Conservation (phyloP, 2,797 vertebrate genomes). For the Brachyalestes nurse region DNA sequence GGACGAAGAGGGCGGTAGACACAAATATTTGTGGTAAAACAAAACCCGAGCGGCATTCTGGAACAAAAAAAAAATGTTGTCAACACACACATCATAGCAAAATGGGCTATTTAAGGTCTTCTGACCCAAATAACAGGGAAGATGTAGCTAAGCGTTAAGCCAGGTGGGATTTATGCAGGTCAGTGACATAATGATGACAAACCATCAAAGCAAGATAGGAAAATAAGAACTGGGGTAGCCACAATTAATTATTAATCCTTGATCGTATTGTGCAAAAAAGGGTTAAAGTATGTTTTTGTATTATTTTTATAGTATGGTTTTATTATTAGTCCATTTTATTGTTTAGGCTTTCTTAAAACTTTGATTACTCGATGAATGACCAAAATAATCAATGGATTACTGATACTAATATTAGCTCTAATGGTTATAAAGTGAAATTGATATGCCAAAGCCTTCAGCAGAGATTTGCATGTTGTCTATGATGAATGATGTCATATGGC, state of each 20-base stretch:
- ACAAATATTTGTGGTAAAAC: conserved; percentile 46
- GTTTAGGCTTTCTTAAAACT: background rate
- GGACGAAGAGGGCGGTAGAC: conserved; percentile 60
- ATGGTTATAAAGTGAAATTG: background rate
- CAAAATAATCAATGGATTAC: background rate
- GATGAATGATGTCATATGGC: background rate
- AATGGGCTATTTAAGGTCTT: conserved; percentile 26
- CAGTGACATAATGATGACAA: conserved; percentile 31
- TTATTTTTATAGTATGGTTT: background rate
- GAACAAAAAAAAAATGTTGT: conserved; percentile 15
- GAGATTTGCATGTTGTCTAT: background rate
- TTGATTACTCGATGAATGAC: background rate
- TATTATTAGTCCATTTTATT: background rate
- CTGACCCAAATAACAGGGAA: conserved; percentile 3
- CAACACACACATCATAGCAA: conserved; percentile 3
- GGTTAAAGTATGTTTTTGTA: too few relatives aligned
- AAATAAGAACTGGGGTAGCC: background rate
- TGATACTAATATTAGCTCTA: background rate
- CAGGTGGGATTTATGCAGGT: conserved; percentile 10
- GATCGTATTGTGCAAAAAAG: background rate
- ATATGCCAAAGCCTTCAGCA: background rate
- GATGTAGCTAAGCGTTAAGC: background rate
- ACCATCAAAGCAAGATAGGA: background rate
- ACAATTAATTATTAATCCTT: background rate
- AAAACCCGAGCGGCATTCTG: conserved; percentile 24